Evolutionary conservation across 1,140 invertebrate genomes (phyloP), one percentile per base, ranked within the genome.

Genomic region (Archegozetes longisetosus): DNA sequence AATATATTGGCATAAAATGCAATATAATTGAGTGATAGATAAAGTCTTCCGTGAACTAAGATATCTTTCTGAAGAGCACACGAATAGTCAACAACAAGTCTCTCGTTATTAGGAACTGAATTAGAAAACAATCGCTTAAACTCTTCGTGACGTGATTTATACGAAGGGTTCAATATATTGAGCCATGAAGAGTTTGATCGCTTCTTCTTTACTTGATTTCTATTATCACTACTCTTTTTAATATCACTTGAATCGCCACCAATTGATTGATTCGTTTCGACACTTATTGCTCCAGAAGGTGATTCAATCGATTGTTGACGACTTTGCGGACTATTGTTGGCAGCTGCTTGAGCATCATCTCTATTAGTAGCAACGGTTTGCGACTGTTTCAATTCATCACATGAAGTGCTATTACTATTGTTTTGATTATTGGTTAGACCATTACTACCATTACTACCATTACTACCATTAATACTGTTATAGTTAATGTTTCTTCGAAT

Each of bases 1-100:
- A 91, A 89, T 50, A 94, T 88, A 70, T 92, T 92, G 53, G 88
- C 92, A 74, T 94, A 89, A 76, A 94, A 94, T 55, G 88, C 88
- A 74, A 93, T 89, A 74, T 89, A 89, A 69, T 90, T 88, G 69
- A 85, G 82, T 48, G 88, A 90, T 65, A 93, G 88, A 75, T 91
- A 94, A 55, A 94, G 78, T 69, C 88, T 84, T 47, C 90, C 89
- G 74, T 92, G 88, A 13, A 92, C 79, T n/a, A 93, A 74, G 64
- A 93, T 90, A 70, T 93, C 88, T 51, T 84, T 84, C 50, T 90
- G 84, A 64, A 91, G 78, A 52, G 90, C 88, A 75, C 90, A 93
- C 9, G 87, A 88, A 76, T 87, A 94, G 78, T 88, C 86, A 87
- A 76, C 26, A 79, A 80, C 40, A 3, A 62, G 47, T 48, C 47